phyloP scores from a whole-genome alignment of 1,140 invertebrate species.

The Drosophila punjabiensis region DNA sequence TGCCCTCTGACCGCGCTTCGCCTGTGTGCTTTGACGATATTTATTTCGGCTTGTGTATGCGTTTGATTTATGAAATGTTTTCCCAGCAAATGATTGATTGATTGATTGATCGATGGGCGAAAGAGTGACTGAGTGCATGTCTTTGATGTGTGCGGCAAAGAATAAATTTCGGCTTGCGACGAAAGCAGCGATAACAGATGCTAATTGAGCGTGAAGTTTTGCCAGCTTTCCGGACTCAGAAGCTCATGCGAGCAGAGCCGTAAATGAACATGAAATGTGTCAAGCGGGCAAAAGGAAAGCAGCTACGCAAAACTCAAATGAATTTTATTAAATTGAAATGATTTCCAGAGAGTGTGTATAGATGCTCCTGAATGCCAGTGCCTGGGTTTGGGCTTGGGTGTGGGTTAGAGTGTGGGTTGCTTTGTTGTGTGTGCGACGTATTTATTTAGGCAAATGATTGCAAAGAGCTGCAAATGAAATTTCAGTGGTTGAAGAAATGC shows the following conservation, averaged over 20 bases:
- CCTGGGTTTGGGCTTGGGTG: background rate
- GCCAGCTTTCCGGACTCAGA: slow-evolving; percentile 11
- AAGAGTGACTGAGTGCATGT: slow-evolving; percentile 41
- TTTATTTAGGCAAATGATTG: slow-evolving; percentile 62
- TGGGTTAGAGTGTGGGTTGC: background rate
- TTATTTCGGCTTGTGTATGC: slow-evolving; percentile 31
- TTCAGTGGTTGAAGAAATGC: slow-evolving; percentile 39
- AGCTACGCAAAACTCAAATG: slow-evolving; percentile 54
- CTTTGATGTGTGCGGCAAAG: slow-evolving; percentile 60
- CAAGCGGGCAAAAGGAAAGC: slow-evolving; percentile 24
- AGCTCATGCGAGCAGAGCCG: slow-evolving; percentile 16
- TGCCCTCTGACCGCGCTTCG: slow-evolving; percentile 15
- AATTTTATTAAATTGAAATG: slow-evolving; percentile 70
- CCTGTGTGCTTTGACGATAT: slow-evolving; percentile 15
- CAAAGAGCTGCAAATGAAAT: slow-evolving; percentile 63
- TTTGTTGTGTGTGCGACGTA: slow-evolving; percentile 31
- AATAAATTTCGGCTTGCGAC: slow-evolving; percentile 31
- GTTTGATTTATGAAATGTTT: slow-evolving; percentile 59
- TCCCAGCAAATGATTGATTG: slow-evolving; percentile 54
- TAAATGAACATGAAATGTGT: slow-evolving; percentile 41
- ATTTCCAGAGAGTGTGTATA: slow-evolving; percentile 30
- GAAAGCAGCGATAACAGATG: slow-evolving; percentile 31
- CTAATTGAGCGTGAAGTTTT: slow-evolving; percentile 67
- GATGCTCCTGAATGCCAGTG: slow-evolving; percentile 1
- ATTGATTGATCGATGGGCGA: slow-evolving; percentile 55